A percentile compares a stretch with the other conserved stretches of the same genome.
Conservation (phyloP, 37 sponge, comb jelly and placozoan species). For the Amphimedon queenslandica region DNA sequence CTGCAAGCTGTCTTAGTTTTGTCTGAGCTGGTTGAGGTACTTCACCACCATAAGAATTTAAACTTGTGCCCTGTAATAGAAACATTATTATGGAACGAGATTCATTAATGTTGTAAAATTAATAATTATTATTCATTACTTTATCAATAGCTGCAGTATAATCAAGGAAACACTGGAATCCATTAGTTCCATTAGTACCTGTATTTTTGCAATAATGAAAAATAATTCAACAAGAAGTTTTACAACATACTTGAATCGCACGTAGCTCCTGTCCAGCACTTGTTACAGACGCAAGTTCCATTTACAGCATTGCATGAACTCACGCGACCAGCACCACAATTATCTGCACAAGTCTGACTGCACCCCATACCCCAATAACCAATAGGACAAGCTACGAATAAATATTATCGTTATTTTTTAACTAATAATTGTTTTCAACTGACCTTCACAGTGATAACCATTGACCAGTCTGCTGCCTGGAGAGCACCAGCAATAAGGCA, state of each 20-base stretch:
- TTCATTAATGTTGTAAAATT: neutral
- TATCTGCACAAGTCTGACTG: neutral
- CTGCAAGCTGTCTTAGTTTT: neutral
- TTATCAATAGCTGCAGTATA: neutral
- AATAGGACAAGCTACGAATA: neutral
- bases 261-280: too few relatives aligned
- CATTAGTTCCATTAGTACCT: neutral
- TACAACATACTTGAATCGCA: too few relatives aligned
- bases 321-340: neutral
- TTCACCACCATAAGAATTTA: neutral
- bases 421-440: too few relatives aligned
- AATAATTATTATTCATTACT: neutral
- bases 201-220: too few relatives aligned
- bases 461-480: too few relatives aligned
- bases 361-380: neutral
- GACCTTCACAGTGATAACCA: too few relatives aligned
- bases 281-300: constrained; percentile 4
- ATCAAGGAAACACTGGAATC: neutral
- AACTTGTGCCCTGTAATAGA: too few relatives aligned
- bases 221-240: too few relatives aligned
- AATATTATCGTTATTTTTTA: too few relatives aligned
- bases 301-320: neutral
- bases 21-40: neutral
- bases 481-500: too few relatives aligned
- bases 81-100: too few relatives aligned